These are phyloP conservation scores for Montipora cactus DNA, from an alignment of 64 coral and sea anemone species.

Conservation along the genomic window DNA sequence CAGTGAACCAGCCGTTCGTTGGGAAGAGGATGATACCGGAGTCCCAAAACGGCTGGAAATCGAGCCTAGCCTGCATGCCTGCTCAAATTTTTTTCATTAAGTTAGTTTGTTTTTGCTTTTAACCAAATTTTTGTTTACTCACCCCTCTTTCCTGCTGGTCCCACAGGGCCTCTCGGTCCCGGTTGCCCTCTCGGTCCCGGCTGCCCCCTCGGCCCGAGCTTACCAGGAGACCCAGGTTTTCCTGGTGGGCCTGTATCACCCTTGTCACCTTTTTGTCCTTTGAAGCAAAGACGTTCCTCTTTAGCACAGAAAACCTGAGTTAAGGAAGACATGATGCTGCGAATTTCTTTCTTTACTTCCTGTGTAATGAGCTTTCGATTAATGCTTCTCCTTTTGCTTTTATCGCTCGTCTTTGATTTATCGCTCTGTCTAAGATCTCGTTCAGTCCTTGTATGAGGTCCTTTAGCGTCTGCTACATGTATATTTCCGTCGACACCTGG, in stretches of 20 bases:
- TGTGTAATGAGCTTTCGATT: not conserved
- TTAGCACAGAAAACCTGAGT: constrained; percentile 30
- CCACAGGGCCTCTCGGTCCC: not conserved
- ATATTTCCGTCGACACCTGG: not conserved
- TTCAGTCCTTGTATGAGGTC: not conserved
- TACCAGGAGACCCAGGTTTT: not conserved
- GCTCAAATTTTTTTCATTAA: not conserved
- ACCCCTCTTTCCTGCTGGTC: constrained; percentile 30
- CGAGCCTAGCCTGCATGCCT: not conserved
- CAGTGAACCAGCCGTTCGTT: no score
- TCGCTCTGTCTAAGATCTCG: not conserved
- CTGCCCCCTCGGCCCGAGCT: not conserved
- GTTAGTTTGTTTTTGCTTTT: not conserved
- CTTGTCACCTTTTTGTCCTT: constrained; percentile 42
- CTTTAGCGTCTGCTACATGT: not conserved
- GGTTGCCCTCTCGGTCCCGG: not conserved
- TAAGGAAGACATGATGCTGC: constrained; percentile 2
- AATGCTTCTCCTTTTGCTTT: not conserved
- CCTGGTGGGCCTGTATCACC: not conserved
- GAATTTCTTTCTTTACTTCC: constrained; percentile 41
- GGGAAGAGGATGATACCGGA: no score
- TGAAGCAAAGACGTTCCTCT: constrained; percentile 53
- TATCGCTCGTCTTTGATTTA: not conserved
- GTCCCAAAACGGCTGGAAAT: no score
- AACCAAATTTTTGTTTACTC: not conserved